These are phyloP conservation scores for Protonibea diacanthus DNA, from an alignment of 2,797 vertebrate species.

Conservation along the genomic window DNA sequence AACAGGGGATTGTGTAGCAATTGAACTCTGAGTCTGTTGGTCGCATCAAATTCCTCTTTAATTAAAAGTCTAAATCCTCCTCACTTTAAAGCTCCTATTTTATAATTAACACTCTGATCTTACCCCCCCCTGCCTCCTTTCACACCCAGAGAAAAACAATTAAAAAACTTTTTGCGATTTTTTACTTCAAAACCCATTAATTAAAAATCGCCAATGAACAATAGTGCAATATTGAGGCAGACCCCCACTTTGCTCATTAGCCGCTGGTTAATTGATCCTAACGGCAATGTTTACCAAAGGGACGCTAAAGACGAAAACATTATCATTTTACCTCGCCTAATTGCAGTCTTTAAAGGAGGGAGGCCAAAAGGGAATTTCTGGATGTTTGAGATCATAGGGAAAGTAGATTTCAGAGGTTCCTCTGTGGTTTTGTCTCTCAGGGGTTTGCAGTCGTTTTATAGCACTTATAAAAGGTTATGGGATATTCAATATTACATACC, in stretches of 20 bases:
- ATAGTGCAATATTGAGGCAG: slow-evolving; percentile 80
- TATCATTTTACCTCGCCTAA: slow-evolving; percentile 81
- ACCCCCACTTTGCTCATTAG: slow-evolving; percentile 83
- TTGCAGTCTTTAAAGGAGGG: slow-evolving; percentile 75
- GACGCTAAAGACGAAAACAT: slow-evolving; percentile 79
- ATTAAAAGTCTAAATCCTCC: slow-evolving; percentile 88
- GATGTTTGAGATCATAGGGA: slow-evolving; percentile 73
- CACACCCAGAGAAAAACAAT: slow-evolving; percentile 81
- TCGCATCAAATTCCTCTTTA: slow-evolving; percentile 85
- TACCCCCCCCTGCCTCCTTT: slow-evolving; percentile 16
- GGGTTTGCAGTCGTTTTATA: slow-evolving; percentile 62
- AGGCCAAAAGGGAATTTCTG: slow-evolving; percentile 64
- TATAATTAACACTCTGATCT: slow-evolving; percentile 88
- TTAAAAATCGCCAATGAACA: slow-evolving; percentile 85
- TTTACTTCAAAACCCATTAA: slow-evolving; percentile 86
- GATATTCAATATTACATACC: slow-evolving; percentile 65
- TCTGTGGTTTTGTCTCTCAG: slow-evolving; percentile 67
- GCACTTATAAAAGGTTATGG: slow-evolving; percentile 70
- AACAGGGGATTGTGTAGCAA: slow-evolving; percentile 68
- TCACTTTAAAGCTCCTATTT: slow-evolving; percentile 84
- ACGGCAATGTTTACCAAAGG: slow-evolving; percentile 85
- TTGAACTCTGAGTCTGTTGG: slow-evolving; percentile 77
- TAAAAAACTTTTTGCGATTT: slow-evolving; percentile 85
- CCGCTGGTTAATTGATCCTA: slow-evolving; percentile 85
- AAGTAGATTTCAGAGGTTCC: slow-evolving; percentile 62